These are phyloP conservation scores for Magallana angulata DNA, from an alignment of 1,140 invertebrate genomes.

Conservation along the genomic window DNA sequence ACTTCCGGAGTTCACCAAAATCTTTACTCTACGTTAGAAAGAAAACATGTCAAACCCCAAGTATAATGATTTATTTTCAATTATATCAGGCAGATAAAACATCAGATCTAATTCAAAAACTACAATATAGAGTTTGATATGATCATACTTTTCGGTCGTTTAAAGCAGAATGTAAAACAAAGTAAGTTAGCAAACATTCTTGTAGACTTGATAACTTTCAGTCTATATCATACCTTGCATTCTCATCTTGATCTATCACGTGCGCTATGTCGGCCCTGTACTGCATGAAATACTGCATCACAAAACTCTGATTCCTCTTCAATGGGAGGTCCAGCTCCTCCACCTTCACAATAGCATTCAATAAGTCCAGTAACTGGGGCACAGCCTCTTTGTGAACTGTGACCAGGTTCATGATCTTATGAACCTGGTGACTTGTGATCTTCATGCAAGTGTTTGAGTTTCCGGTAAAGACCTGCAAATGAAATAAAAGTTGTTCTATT, in stretches of 20 bases:
- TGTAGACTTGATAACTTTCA: no score
- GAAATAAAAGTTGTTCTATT: no score
- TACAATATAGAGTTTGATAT: no score
- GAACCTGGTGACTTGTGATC: conserved; percentile 67
- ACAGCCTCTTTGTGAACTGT: conserved; percentile 60
- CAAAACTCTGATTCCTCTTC: conserved; percentile 74
- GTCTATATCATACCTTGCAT: conserved; percentile 55
- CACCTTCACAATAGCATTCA: conserved; percentile 73
- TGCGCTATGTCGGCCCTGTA: conserved; percentile 67
- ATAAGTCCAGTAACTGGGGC: conserved; percentile 73
- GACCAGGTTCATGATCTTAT: conserved; percentile 69
- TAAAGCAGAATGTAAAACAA: no score
- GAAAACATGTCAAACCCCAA: background rate
- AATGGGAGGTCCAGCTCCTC: conserved; percentile 74
- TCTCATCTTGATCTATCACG: conserved; percentile 66
- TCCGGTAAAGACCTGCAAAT: conserved; percentile 71
- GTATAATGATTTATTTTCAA: no score
- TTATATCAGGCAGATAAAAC: no score
- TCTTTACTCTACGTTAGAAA: conserved; percentile 27
- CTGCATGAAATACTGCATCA: conserved; percentile 78
- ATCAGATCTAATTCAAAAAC: no score
- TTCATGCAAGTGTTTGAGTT: conserved; percentile 74
- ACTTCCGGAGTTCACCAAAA: conserved; percentile 53
- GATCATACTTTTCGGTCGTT: no score
- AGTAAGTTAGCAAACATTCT: no score